Percentiles rank a stretch among this genome's conserved stretches.
phyloP scores from a whole-genome alignment of 2,888 invertebrate species.

The Lasioglossum leucozonium region DNA sequence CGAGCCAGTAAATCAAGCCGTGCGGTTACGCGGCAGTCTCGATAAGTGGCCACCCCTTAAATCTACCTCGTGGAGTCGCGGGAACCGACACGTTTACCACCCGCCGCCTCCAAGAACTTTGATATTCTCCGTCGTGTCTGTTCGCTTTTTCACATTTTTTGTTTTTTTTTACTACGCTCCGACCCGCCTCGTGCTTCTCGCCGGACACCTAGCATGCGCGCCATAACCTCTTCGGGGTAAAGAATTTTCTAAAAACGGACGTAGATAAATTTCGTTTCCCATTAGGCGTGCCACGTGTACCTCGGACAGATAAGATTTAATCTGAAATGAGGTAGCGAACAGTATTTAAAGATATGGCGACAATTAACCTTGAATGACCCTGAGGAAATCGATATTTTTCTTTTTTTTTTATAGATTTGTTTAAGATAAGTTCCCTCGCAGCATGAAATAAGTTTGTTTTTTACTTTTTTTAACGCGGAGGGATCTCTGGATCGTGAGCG shows the following conservation, averaged over 20 bases:
- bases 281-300: neutral
- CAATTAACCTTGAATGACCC: neutral
- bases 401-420: too few species aligned
- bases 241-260: neutral
- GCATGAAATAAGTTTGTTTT: too few species aligned
- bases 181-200: neutral
- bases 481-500: neutral
- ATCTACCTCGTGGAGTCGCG: conserved; percentile 25
- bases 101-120: neutral
- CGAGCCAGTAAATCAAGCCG: conserved; percentile 66
- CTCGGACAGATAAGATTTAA: neutral
- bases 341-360: neutral
- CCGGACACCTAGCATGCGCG: neutral
- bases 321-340: neutral
- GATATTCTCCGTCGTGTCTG: neutral
- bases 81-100: neutral
- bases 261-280: neutral
- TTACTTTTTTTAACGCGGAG: too few species aligned
- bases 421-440: too few species aligned
- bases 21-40: conserved; percentile 48
- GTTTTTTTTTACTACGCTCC: neutral
- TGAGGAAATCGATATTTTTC: neutral
- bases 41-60: conserved; percentile 60
- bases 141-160: neutral
- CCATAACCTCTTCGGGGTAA: neutral